phyloP scores from a whole-genome alignment of 2,888 invertebrate species.

The Cerastis rubricosa region DNA sequence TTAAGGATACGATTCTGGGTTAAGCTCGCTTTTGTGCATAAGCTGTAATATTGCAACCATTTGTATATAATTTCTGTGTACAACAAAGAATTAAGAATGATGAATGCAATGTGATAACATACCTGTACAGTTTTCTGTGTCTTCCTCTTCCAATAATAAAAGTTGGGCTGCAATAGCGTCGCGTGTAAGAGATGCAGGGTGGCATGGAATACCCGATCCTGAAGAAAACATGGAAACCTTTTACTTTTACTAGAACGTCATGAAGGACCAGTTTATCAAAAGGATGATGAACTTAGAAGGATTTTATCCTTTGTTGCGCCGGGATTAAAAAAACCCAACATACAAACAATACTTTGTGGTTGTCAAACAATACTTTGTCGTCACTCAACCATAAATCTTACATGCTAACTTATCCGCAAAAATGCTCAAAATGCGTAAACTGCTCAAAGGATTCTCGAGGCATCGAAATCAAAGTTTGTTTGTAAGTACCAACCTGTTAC shows the following conservation, averaged over 20 bases:
- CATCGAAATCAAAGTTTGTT: too few relatives aligned
- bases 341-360: not conserved
- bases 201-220: not conserved
- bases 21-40: not conserved
- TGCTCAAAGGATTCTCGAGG: too few relatives aligned
- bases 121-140: slow-evolving; percentile 80
- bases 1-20: not conserved
- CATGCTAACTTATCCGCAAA: not conserved
- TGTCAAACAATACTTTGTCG: not conserved
- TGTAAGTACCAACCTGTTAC: too few relatives aligned
- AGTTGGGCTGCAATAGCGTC: slow-evolving; percentile 83
- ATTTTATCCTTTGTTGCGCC: not conserved
- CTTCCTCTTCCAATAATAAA: slow-evolving; percentile 82
- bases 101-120: not conserved
- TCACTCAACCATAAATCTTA: not conserved
- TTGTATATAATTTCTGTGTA: not conserved
- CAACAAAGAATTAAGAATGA: not conserved
- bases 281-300: not conserved
- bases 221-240: not conserved
- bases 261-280: not conserved
- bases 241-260: not conserved
- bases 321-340: not conserved
- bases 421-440: too few relatives aligned
- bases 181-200: slow-evolving; percentile 77
- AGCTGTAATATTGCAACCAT: not conserved